Base-by-base conservation (phyloP, 2,888 invertebrate genomes). In the Sipha maydis region DNA sequence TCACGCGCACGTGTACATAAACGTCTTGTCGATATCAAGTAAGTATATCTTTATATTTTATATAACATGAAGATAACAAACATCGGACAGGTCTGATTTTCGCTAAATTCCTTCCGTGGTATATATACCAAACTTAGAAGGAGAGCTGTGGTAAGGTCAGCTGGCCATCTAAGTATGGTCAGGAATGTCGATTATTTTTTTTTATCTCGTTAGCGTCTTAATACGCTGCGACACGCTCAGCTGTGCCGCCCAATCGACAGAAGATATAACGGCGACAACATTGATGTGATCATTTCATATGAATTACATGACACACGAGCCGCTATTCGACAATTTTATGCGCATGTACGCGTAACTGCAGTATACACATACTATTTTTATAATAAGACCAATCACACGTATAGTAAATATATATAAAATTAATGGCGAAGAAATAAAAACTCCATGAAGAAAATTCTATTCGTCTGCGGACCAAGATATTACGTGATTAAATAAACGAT, bases 151-250 rank as follows among this genome's bases (percentile, higher is more conserved):
- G 69, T 56, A 41, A 84, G 76, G 77, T 48, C 67, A 31, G 31
- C 85, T 21, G 41, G 48, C 69, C 67, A 31, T 77, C 77, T 67
- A 19, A 77, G 76, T 85, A 77, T 77, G 69, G 77, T 69, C 31
- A 48, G 67, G 19, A 41, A 85, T 77, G 54, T 31, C 8, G 25
- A 31, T 21, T n/a, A 54, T 48, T 83, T 34, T 48, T 75, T 75
- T 28, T 71, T 28, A 71, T 28, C 28, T 17, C 71, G 71, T 11
- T 71, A 71, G 28, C 17, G 71, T 71, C 28, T 71, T 21, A 61
- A 61, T 61, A 61, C 31, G 71, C 17, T 14, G 14, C 28, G 28
- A 71, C 28, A 71, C 71, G 28, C 28, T 71, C 31, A 61, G 8
- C 61, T 71, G 14, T 31, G 31, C 14, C 14, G 25, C 28, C 28